phyloP scores from a whole-genome alignment of 2,888 invertebrate species.

The Resseliella maxima region DNA sequence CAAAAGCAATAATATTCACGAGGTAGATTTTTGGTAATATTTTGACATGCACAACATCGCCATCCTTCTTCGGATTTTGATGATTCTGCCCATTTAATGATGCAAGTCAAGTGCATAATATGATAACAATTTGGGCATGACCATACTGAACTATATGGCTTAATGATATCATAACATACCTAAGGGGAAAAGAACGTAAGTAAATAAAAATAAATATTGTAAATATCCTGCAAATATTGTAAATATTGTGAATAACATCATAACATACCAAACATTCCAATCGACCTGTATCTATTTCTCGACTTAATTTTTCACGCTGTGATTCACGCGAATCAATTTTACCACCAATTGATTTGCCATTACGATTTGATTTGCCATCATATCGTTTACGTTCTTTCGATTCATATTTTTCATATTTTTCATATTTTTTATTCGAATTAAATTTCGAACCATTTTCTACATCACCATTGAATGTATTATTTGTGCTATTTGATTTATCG shows the following conservation, averaged over 20 bases:
- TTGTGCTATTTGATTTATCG: neutral
- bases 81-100: conserved; percentile 90
- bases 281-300: conserved; percentile 82
- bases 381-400: neutral
- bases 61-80: conserved; percentile 85
- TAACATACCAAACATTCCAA: conserved; percentile 97
- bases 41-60: conserved; percentile 97
- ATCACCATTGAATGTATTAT: neutral
- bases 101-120: conserved; percentile 90
- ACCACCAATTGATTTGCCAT: neutral
- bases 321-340: conserved; percentile 63
- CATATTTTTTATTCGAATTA: neutral
- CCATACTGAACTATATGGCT: conserved; percentile 86
- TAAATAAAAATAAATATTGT: too few species aligned
- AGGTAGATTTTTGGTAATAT: conserved; percentile 79
- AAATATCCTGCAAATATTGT: too few species aligned
- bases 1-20: conserved; percentile 91
- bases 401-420: neutral
- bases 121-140: conserved; percentile 92
- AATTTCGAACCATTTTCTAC: neutral
- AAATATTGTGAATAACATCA: conserved; percentile 84
- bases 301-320: conserved; percentile 85
- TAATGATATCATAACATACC: conserved; percentile 91
- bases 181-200: too few species aligned
- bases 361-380: neutral